Evolutionary conservation across 2,797 vertebrate species (phyloP).

Genomic region (Liparis tanakae): DNA sequence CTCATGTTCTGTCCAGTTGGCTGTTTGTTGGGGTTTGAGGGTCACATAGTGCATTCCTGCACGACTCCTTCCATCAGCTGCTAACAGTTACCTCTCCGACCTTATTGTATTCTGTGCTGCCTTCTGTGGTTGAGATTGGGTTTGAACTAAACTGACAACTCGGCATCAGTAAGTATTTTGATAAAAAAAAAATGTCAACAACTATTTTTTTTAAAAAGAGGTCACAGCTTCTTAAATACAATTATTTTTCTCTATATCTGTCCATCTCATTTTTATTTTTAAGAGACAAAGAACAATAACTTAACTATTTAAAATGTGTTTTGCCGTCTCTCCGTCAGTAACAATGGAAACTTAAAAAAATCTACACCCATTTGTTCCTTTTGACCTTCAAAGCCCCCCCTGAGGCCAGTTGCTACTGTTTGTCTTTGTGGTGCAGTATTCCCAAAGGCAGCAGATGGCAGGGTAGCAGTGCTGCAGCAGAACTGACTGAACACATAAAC

Average conservation of each 20-base stretch:
- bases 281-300: not conserved
- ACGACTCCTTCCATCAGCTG: not conserved
- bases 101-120: not conserved
- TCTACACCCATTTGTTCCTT: not conserved
- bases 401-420: constrained; percentile 7
- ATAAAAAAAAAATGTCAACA: not conserved
- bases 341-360: not conserved
- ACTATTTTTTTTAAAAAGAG: not conserved
- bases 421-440: constrained; percentile 8
- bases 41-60: not conserved
- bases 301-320: not conserved
- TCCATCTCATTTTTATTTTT: not conserved
- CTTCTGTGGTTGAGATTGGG: not conserved
- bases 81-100: not conserved
- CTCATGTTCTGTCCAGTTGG: not conserved
- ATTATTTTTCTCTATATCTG: not conserved
- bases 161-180: not conserved
- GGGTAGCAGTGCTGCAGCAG: not conserved
- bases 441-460: constrained; percentile 11
- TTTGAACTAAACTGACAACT: not conserved
- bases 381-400: constrained; percentile 28
- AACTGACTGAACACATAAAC: constrained; percentile 6
- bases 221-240: not conserved
- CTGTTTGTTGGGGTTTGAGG: too few relatives aligned
- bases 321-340: rapidly evolving